A percentile compares a stretch with the other conserved stretches of the same genome.
Conservation (phyloP, 2,888 invertebrate species). For the Calephelis perditalis region DNA sequence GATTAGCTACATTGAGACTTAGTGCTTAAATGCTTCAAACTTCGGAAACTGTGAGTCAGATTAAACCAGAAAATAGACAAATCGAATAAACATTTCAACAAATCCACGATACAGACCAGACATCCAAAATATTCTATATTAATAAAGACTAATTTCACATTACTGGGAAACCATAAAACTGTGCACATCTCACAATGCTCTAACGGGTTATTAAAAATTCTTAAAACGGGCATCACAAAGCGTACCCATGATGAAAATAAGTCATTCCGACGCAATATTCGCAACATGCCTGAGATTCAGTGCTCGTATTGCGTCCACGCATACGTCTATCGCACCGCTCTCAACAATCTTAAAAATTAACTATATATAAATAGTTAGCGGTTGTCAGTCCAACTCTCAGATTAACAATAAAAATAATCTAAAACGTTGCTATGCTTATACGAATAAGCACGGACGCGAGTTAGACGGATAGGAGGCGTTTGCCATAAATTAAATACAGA, state of each 20-base stretch:
- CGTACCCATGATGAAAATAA: not conserved
- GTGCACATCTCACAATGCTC: conserved; percentile 43
- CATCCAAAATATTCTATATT: conserved; percentile 74
- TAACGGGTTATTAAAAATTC: conserved; percentile 19
- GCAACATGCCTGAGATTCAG: conserved; percentile 63
- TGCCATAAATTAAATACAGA: conserved; percentile 1
- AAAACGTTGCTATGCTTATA: conserved; percentile 18
- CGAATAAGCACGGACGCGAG: not conserved
- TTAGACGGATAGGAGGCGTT: not conserved
- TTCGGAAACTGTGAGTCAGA: conserved; percentile 48
- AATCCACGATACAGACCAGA: conserved; percentile 71
- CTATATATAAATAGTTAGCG: conserved; percentile 21
- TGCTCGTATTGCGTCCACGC: conserved; percentile 50
- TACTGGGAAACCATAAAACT: conserved; percentile 53
- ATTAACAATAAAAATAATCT: conserved; percentile 25
- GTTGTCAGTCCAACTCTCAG: conserved; percentile 19
- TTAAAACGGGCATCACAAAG: conserved; percentile 1
- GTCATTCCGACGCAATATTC: conserved; percentile 27
- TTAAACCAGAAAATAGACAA: conserved; percentile 59
- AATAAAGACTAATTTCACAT: conserved; percentile 61
- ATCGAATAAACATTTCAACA: conserved; percentile 61
- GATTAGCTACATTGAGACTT: conserved; percentile 61
- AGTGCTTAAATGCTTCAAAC: conserved; percentile 74
- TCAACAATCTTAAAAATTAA: conserved; percentile 27
- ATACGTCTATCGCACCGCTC: conserved; percentile 40